Base-by-base conservation (phyloP, 1,140 invertebrate species). In the Heliothis virescens region DNA sequence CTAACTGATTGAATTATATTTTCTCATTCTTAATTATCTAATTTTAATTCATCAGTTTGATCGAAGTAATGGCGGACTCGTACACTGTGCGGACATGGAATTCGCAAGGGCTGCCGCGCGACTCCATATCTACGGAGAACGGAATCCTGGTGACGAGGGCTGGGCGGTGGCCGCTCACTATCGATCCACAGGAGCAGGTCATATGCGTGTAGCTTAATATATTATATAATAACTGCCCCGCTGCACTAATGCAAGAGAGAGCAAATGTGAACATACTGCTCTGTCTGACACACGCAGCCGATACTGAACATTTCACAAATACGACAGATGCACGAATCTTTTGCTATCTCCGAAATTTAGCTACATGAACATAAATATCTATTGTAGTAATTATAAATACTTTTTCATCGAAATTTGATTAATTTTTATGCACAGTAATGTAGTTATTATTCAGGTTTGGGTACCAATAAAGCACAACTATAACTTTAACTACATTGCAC, bases 161-260 rank as follows among this genome's bases (percentile, higher is more conserved):
- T 0, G 95, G 96, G 26, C 95, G 97, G 16, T 98, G 98, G 98
- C 97, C 98, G 0, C 95, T 98, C 1, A 98, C 98, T 96, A 98
- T 98, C 79, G 98, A 98, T 95, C 98, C 98, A 0, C 98, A 98
- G 90, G 98, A 98, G 91, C 98, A 98, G 95, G 97, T 97, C 82
- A 84, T 48, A 62, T 18, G 67, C 48, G 15, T 11, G 63, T 29
- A 50, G 12, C 59, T 12, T 48, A 47, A 29, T 11, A 16, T 63
- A 16, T 41, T 48, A 13, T 48, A 11, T 11, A 41, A 16, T 18
- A 11, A 48, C 41, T 18, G 21, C 1, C 21, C 21, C 21, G 21
- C 21, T 26, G 41, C 41, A 48, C 63, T 18, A 65, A 47, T 48
- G 26, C 41, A 48, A 47, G 47, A 7, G 16, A 47, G 16, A 47